A percentile compares a stretch with the other conserved stretches of the same genome.
phyloP scores from a whole-genome alignment of 2,888 invertebrate species.

The Drosophila emarginata region DNA sequence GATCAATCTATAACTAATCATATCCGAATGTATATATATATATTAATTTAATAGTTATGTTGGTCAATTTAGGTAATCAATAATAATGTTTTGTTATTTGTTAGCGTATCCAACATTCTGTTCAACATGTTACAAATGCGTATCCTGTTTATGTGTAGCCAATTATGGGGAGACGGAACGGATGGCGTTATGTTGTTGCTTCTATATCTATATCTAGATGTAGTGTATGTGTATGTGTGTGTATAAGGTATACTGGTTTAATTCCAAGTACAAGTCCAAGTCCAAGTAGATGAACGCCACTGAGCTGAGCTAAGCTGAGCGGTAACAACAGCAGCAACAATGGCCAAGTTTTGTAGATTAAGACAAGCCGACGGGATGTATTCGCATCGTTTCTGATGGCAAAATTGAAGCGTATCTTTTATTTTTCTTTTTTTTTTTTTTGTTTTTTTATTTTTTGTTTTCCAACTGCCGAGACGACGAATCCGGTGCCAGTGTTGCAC shows the following conservation, averaged over 20 bases:
- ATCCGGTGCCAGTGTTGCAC: not conserved
- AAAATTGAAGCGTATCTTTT: constrained; percentile 47
- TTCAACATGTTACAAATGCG: not conserved
- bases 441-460: not conserved
- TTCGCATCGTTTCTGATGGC: constrained; percentile 24
- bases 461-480: constrained; percentile 12
- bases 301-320: constrained; percentile 2
- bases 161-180: not conserved
- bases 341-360: constrained; percentile 51
- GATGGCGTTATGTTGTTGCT: not conserved
- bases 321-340: constrained; percentile 37
- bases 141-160: not conserved
- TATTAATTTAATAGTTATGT: no score
- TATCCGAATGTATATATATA: no score
- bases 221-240: no score
- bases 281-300: constrained; percentile 15
- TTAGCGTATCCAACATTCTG: not conserved
- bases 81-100: not conserved
- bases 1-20: not conserved
- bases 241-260: constrained; percentile 39
- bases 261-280: constrained; percentile 38
- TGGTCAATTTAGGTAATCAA: not conserved
- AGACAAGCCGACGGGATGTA: constrained; percentile 37
- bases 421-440: not conserved
- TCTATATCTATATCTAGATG: not conserved